A percentile compares a stretch with the other conserved stretches of the same genome.
Conservation (phyloP, 2,797 vertebrate species). For the Takifugu ocellatus region DNA sequence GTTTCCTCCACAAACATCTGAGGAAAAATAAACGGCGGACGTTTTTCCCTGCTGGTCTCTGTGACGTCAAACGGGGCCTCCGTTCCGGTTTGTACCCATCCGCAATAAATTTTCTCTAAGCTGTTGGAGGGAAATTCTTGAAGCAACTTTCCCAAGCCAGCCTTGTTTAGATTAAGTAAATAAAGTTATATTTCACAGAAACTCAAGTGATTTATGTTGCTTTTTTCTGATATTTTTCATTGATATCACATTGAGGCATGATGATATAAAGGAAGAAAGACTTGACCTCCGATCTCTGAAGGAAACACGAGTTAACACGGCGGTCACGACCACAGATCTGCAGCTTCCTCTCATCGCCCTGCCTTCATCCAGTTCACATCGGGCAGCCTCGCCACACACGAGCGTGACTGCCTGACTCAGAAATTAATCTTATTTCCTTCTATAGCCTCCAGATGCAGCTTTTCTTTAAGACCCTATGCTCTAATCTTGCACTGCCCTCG, state of each 20-base stretch:
- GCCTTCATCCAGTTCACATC: conserved; percentile 48
- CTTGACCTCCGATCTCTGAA: conserved; percentile 34
- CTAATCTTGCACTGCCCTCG: background rate
- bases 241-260: conserved; percentile 53
- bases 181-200: too few relatives aligned
- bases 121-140: too few relatives aligned
- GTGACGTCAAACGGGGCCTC: conserved; percentile 50
- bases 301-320: conserved; percentile 53
- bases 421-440: conserved; percentile 33
- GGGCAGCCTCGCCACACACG: conserved; percentile 42
- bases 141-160: too few relatives aligned
- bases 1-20: conserved; percentile 47
- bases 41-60: conserved; percentile 32
- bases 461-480: conserved; percentile 8
- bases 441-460: conserved; percentile 39
- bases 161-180: too few relatives aligned
- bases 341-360: conserved; percentile 37
- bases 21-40: conserved; percentile 62
- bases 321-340: conserved; percentile 56
- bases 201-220: too few relatives aligned
- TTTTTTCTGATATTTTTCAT: conserved; percentile 17
- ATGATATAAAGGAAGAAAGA: conserved; percentile 46
- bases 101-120: too few relatives aligned
- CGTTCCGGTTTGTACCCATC: conserved; percentile 40
- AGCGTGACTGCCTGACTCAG: conserved; percentile 32